Base-by-base conservation (phyloP, 2,113 vertebrate species). In the Lagopus leucura region DNA sequence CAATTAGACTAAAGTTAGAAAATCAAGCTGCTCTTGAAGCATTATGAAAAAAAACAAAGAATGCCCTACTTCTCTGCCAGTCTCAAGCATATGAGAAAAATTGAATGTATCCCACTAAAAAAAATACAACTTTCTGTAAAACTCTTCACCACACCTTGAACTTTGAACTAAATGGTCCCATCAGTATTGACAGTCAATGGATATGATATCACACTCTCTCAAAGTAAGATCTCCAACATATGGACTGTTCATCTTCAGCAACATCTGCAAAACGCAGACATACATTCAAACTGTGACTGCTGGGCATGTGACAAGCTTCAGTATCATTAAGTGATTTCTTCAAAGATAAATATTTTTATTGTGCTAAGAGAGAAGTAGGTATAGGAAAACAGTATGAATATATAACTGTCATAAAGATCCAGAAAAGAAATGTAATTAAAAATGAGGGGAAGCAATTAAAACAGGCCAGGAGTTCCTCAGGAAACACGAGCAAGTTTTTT, bases 401-500 rank as follows among this genome's bases (percentile, higher is more conserved):
- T 50, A 32, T 22, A 82, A 70, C 28, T 82, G 18, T 38, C 36
- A 70, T 69, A 45, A 84, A 94, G 81, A 90, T 79, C 25, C 48
- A 88, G 18, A 79, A 73, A 83, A 78, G 25, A 78, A 6, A 71
- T n/a, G 34, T 79, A 84, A 90, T 54, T 90, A 89, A 95, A 95
- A 88, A 74, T n/a, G 14, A 76, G 57, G 20, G 57, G 50, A 90
- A 80, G 34, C 19, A 89, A 88, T 66, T 86, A 74, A 81, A 84
- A 78, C 11, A 52, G 45, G 34, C 20, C 27, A 61, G 22, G 48
- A 43, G 52, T 92, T 95, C 74, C 87, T 93, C 55, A 67, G 80
- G 91, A 96, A 97, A 91, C 32, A 91, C 32, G 96, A 20, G 60
- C 54, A 52, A 79, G 81, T 92, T 78, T 82, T 40, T 95, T 95